Base-by-base conservation (phyloP, 2,113 vertebrate species). In the Albula glossodonta region DNA sequence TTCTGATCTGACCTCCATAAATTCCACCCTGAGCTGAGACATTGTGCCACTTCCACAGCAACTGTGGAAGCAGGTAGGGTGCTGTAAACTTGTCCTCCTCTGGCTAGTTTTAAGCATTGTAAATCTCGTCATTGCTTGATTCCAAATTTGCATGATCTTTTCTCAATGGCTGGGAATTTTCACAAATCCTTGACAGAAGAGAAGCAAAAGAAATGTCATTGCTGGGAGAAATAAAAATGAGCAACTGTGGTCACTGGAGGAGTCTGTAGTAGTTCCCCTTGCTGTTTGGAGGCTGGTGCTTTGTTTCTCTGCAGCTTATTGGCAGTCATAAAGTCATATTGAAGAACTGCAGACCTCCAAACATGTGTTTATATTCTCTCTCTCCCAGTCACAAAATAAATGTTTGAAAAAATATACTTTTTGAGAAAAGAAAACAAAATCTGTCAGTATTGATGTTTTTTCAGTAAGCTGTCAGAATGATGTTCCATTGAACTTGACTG, bases 401-500 rank as follows among this genome's bases (percentile, higher is more conserved):
- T 80, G 85, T 86, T 84, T 82, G 19, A 87, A 87, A 89, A 90
- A 89, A 89, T 88, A 88, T 82, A 87, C 86, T 63, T 87, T 88
- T 86, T 88, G 84, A 66, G 81, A 80, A 81, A 85, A 82, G 77
- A 79, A 84, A 87, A 89, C 63, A 79, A 78, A 87, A 83, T 15
- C 79, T 12, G 63, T 89, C 82, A 74, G 25, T 90, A 83, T 83
- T 87, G 70, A 86, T 66, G 83, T 63, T 63, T 66, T 63, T 84
- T 83, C 85, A 60, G 83, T 90, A 60, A 87, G 84, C 80, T 83
- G 84, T 96, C 95, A 98, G 93, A 96, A 97, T 2, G 97, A 96
- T 87, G 95, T 94, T 93, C 96, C 94, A 7, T 97, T 96, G 93
- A 96, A 97, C 90, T 96, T 96, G 89, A 87, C 66, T 82, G 96